These are phyloP conservation scores for Palythoa grandiflora DNA, from an alignment of 92 coral and sea anemone genomes.

Conservation along the genomic window DNA sequence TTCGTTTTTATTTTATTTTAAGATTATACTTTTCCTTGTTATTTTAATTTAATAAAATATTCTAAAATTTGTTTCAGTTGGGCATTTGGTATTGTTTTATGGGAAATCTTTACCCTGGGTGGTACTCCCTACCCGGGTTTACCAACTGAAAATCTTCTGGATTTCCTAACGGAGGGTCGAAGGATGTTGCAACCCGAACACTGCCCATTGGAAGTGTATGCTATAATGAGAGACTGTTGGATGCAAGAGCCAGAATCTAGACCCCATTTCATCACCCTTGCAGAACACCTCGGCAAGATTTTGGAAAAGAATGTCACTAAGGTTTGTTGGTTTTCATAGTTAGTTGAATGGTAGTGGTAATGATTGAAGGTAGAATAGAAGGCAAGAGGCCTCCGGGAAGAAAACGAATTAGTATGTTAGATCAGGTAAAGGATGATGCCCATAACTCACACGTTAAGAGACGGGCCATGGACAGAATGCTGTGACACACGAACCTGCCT, in stretches of 20 bases:
- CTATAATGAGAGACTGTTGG: conserved; percentile 95
- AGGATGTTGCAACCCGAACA: conserved; percentile 87
- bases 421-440: too few relatives aligned
- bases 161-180: conserved; percentile 77
- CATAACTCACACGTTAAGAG: too few relatives aligned
- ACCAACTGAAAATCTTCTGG: conserved; percentile 79
- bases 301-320: conserved; percentile 75
- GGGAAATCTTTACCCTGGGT: conserved; percentile 96
- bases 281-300: conserved; percentile 76
- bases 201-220: conserved; percentile 87
- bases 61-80: conserved; percentile 65
- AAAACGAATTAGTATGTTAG: too few relatives aligned
- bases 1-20: too few relatives aligned
- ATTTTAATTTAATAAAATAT: too few relatives aligned
- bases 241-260: conserved; percentile 65
- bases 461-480: too few relatives aligned
- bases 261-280: conserved; percentile 70
- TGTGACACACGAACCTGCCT: too few relatives aligned
- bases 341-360: too few relatives aligned
- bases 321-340: conserved; percentile 51
- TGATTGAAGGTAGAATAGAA: too few relatives aligned
- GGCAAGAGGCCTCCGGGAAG: too few relatives aligned
- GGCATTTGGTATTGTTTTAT: conserved; percentile 88
- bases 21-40: too few relatives aligned
- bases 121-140: conserved; percentile 88